phyloP scores from a whole-genome alignment of 2,113 vertebrate genomes.

The Heteronetta atricapilla region DNA sequence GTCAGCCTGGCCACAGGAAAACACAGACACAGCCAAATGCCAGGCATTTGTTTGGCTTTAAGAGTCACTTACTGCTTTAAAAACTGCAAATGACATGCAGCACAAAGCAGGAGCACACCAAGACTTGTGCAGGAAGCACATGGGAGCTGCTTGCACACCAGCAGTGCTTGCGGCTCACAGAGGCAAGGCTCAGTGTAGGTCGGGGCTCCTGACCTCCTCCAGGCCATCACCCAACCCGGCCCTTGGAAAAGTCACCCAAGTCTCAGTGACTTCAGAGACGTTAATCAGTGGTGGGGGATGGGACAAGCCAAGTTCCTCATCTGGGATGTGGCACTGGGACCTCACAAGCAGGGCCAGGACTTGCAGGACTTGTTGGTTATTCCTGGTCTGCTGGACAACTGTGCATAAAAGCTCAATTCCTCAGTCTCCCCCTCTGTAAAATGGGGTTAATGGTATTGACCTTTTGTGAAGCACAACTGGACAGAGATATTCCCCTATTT shows the following conservation, averaged over 20 bases:
- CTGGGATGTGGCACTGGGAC: neutral
- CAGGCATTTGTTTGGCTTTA: slow-evolving; percentile 7
- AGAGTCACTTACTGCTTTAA: slow-evolving; percentile 3
- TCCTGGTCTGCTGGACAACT: neutral
- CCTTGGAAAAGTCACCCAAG: neutral
- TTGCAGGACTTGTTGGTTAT: neutral
- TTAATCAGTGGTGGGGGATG: rapidly evolving
- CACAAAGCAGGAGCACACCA: neutral
- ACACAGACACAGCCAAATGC: slow-evolving; percentile 4
- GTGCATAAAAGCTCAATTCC: neutral
- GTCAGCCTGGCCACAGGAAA: slow-evolving; percentile 48
- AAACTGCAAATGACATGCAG: neutral
- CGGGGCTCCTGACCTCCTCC: neutral
- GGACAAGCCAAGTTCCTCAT: neutral
- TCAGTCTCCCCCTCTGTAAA: neutral
- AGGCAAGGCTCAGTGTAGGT: neutral
- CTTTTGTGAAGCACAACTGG: neutral
- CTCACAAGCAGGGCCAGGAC: neutral
- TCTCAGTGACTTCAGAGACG: neutral
- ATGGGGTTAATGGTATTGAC: neutral
- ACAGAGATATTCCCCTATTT: neutral
- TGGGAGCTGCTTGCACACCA: neutral
- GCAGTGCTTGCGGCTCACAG: neutral
- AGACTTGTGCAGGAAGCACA: neutral
- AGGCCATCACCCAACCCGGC: neutral